phyloP scores from a whole-genome alignment of 2,888 invertebrate species.

The Drosophila longiperda region DNA sequence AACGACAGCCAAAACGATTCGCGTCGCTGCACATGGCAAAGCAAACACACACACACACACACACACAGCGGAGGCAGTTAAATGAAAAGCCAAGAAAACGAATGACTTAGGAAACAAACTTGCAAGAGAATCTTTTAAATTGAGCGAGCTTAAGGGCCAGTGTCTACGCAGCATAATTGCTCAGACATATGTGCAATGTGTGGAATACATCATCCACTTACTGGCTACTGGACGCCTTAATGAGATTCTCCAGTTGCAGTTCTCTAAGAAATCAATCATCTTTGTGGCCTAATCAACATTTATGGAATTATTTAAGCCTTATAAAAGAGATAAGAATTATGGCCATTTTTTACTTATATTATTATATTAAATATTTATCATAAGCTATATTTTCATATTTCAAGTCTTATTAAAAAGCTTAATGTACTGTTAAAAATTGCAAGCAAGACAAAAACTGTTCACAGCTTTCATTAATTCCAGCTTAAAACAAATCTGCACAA shows the following conservation, averaged over 20 bases:
- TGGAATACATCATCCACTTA: constrained; percentile 9
- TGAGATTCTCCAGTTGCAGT: background rate
- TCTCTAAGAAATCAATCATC: background rate
- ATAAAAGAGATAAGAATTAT: background rate
- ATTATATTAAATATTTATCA: background rate
- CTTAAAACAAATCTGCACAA: constrained; percentile 44
- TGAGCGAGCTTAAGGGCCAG: background rate
- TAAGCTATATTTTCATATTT: background rate
- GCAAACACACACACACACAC: constrained; percentile 18
- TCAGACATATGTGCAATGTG: constrained; percentile 4
- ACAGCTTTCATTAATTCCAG: background rate
- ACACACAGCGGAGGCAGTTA: background rate
- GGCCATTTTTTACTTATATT: background rate
- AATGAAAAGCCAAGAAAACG: constrained; percentile 45
- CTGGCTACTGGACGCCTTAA: constrained; percentile 15
- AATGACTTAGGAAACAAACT: constrained; percentile 76
- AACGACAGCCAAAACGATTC: constrained; percentile 51
- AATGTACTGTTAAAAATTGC: constrained; percentile 1
- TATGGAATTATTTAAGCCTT: background rate
- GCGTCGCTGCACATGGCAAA: constrained; percentile 59
- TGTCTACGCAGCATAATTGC: constrained; percentile 27
- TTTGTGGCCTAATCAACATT: background rate
- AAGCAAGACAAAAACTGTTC: background rate
- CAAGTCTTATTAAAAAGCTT: background rate
- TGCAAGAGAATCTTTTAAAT: constrained; percentile 21